A percentile compares a stretch with the other conserved stretches of the same genome.
phyloP scores from a whole-genome alignment of 2,797 vertebrate genomes.

The Bufotes viridis region DNA sequence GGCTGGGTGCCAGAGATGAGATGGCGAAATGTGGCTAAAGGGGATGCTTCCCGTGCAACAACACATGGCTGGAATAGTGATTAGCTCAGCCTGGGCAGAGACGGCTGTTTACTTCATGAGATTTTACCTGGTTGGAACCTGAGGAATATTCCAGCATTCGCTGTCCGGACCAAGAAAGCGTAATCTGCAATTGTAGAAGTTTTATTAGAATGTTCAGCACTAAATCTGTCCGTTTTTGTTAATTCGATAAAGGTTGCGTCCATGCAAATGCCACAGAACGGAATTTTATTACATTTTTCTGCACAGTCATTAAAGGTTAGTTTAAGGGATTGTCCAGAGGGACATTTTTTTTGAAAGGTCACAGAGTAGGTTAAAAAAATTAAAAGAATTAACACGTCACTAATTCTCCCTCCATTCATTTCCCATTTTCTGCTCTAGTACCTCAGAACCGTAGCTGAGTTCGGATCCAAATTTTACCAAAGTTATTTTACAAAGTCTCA shows the following conservation, averaged over 20 bases:
- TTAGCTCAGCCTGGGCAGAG: constrained; percentile 46
- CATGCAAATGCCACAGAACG: not conserved
- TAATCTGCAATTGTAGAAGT: not conserved
- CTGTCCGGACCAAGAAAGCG: constrained; percentile 1
- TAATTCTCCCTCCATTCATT: too few relatives aligned
- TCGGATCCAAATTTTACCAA: too few relatives aligned
- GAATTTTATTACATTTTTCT: not conserved
- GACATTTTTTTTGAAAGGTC: too few relatives aligned
- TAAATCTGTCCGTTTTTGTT: not conserved
- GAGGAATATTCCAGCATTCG: constrained; percentile 34
- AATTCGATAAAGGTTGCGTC: not conserved
- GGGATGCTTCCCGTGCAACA: constrained; percentile 22
- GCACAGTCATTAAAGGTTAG: not conserved
- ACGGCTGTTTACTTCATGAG: not conserved
- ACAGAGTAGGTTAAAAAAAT: too few relatives aligned
- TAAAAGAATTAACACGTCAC: too few relatives aligned
- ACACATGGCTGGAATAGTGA: constrained; percentile 42
- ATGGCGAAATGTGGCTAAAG: constrained; percentile 29
- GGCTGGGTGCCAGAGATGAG: constrained; percentile 29
- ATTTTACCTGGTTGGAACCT: constrained; percentile 29
- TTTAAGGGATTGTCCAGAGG: too few relatives aligned
- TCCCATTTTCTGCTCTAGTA: too few relatives aligned
- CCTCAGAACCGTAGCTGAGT: too few relatives aligned
- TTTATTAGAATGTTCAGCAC: not conserved
- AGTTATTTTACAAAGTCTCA: too few relatives aligned